Evolutionary conservation across 2,888 invertebrate species (phyloP).

Genomic region (Trissolcus brochymenae): DNA sequence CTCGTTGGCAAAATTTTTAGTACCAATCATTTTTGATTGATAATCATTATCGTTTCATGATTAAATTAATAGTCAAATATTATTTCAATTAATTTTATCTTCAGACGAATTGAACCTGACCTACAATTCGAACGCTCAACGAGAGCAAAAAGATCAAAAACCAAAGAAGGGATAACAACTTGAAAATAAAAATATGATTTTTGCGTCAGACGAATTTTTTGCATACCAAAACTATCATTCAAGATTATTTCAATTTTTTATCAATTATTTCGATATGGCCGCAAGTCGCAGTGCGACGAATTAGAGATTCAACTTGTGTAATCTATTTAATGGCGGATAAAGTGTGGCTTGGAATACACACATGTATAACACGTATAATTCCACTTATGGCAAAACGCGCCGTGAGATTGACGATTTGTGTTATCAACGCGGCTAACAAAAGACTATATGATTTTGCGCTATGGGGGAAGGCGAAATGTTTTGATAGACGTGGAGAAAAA

Average conservation of each 20-base stretch:
- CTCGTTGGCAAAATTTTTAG: too few relatives aligned
- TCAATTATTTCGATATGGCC: not conserved
- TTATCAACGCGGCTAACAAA: conserved; percentile 27
- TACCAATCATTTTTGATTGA: too few relatives aligned
- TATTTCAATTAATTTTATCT: too few relatives aligned
- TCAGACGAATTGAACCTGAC: too few relatives aligned
- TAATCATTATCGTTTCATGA: too few relatives aligned
- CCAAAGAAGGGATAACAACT: not conserved
- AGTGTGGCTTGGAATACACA: conserved; percentile 58
- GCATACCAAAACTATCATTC: too few relatives aligned
- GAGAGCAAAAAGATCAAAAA: too few relatives aligned
- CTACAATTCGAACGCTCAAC: too few relatives aligned
- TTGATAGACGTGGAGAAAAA: conserved; percentile 13
- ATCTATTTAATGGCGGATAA: conserved; percentile 66
- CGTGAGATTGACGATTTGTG: conserved; percentile 42
- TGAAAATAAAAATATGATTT: conserved; percentile 3
- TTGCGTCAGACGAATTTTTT: conserved; percentile 9
- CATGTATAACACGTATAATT: conserved; percentile 66
- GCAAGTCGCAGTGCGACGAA: conserved; percentile 11
- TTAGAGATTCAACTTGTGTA: conserved; percentile 71
- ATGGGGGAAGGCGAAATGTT: conserved; percentile 2
- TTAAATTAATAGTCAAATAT: too few relatives aligned
- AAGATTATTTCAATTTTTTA: too few relatives aligned
- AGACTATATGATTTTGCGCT: not conserved
- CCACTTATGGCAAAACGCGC: conserved; percentile 35